A percentile compares a stretch with the other conserved stretches of the same genome.
Conservation (phyloP, 1,140 invertebrate species). For the Geopemphigus sp. region DNA sequence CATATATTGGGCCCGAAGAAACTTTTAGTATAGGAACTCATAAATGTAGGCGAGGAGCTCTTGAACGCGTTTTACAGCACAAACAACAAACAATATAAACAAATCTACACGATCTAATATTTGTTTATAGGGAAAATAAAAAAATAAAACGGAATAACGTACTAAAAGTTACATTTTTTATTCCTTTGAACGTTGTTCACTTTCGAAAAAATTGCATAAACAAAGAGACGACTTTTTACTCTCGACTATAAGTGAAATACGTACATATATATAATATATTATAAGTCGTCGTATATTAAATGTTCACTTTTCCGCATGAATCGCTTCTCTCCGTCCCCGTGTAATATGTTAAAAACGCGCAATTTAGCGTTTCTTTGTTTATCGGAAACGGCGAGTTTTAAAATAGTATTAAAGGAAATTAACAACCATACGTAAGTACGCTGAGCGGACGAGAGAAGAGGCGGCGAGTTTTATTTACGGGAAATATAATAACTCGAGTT, state of each 20-base stretch:
- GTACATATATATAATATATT: too few species aligned
- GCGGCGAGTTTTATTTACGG: neutral
- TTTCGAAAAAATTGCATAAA: neutral
- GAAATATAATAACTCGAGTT: neutral
- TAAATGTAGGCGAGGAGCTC: too few species aligned
- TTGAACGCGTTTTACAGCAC: neutral
- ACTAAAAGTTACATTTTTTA: neutral
- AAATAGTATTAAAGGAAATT: neutral
- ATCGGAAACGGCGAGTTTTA: too few species aligned
- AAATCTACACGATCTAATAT: neutral
- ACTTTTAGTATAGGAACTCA: too few species aligned
- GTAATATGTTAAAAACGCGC: neutral
- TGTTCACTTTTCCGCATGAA: too few species aligned
- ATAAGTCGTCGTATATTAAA: too few species aligned
- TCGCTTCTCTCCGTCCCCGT: neutral
- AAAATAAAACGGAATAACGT: neutral
- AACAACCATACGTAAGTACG: too few species aligned
- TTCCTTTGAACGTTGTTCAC: neutral
- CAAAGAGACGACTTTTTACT: neutral
- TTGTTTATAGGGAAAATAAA: neutral
- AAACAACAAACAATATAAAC: neutral
- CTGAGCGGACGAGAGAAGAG: too few species aligned
- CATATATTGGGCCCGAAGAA: too few species aligned
- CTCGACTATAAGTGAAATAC: too few species aligned
- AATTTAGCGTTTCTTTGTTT: neutral